Percentiles rank a stretch among this genome's conserved stretches.
Conservation (phyloP, 2,888 invertebrate genomes). For the Drosophila stalkeri region DNA sequence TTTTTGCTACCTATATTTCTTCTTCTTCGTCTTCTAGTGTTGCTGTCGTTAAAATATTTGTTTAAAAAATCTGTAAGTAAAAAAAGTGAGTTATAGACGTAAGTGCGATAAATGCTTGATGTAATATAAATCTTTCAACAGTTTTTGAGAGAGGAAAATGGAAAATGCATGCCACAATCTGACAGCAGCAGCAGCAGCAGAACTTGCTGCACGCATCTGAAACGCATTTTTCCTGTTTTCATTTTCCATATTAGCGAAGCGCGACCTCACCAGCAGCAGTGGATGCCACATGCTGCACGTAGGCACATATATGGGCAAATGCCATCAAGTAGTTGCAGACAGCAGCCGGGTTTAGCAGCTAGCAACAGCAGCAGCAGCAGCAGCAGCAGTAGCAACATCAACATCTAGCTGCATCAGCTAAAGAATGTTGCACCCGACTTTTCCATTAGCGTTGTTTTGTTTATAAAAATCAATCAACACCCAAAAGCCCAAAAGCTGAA, state of each 20-base stretch:
- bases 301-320: slow-evolving; percentile 68
- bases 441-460: slow-evolving; percentile 74
- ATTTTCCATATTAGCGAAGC: slow-evolving; percentile 77
- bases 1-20: slow-evolving; percentile 28
- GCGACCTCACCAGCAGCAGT: slow-evolving; percentile 56
- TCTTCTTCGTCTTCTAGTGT: slow-evolving; percentile 44
- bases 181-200: slow-evolving; percentile 13
- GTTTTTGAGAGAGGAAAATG: slow-evolving; percentile 14
- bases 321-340: slow-evolving; percentile 62
- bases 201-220: slow-evolving; percentile 43
- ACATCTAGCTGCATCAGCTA: slow-evolving; percentile 26
- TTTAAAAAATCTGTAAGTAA: slow-evolving; percentile 71
- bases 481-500: slow-evolving; percentile 70
- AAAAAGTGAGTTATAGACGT: slow-evolving; percentile 33
- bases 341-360: slow-evolving; percentile 42
- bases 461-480: slow-evolving; percentile 81
- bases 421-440: slow-evolving; percentile 77
- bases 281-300: slow-evolving; percentile 31
- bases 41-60: slow-evolving; percentile 59
- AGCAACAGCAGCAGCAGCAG: slow-evolving; percentile 20
- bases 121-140: slow-evolving; percentile 59
- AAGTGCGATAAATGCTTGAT: slow-evolving; percentile 28
- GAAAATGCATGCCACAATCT: slow-evolving; percentile 18
- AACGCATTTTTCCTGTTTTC: slow-evolving; percentile 78
- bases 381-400: slow-evolving; percentile 28